Base-by-base conservation (phyloP, 1,140 invertebrate genomes). In the Meloidogyne floridensis region DNA sequence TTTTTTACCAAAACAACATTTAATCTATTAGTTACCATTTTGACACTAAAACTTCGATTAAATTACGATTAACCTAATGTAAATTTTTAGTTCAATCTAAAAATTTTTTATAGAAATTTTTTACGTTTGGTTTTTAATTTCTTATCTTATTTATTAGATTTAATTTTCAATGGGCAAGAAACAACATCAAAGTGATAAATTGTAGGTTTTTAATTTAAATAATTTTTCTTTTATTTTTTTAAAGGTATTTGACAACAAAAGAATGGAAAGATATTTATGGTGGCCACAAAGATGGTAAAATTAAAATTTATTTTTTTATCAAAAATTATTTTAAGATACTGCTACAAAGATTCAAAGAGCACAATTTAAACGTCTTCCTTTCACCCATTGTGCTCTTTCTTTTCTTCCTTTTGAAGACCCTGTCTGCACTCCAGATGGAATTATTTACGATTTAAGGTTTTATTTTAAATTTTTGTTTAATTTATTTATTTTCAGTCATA, bases 331-430 rank as follows among this genome's bases (percentile, higher is more conserved):
- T 84, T 1, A 32, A 90, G 87, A 87, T 73, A 85, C 83, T 47
- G 82, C 80, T 9, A 88, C 87, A 7, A 74, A 82, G 42, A 74
- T 85, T 11, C 86, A 87, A 72, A 75, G 84, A 78, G 93, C 94
- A 9, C 93, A 94, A 82, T 99, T 99, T 90, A 93, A 94, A 86
- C 92, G 97, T 82, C 91, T 99, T 10, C 97, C 97, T 0, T 97
- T 94, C 89, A 94, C 95, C 90, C 95, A 83, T 86, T 92, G 80
- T 86, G 91, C 95, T 86, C 91, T 99, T 53, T 95, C 94, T 59
- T 92, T 99, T 73, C 93, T 95, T 88, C 96, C 95, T 0, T 98
- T 95, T 90, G 94, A 95, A 85, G 93, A 95, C 90, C 96, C 98
- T 0, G 95, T 96, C 85, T 96, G 95, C 90, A 95, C 80, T 84